A percentile compares a stretch with the other conserved stretches of the same genome.
phyloP scores from a whole-genome alignment of 2,888 invertebrate genomes.

The Dinocampus coccinellae region DNA sequence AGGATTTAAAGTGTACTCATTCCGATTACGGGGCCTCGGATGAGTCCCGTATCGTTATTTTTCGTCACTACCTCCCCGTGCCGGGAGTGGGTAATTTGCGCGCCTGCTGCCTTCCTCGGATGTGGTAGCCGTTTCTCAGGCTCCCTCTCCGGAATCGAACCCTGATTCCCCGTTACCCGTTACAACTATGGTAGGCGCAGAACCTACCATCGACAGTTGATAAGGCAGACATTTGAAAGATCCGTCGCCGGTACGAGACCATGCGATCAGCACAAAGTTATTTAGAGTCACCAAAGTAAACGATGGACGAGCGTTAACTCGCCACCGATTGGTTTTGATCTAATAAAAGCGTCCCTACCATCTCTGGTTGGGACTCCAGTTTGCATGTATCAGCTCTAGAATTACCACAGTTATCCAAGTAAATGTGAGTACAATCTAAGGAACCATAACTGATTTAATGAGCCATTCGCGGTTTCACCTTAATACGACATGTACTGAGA shows the following conservation, averaged over 20 bases:
- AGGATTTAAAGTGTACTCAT: slow-evolving; percentile 73
- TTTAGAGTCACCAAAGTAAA: slow-evolving; percentile 19
- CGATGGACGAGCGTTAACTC: slow-evolving; percentile 3
- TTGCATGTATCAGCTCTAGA: slow-evolving; percentile 79
- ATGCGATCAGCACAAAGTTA: slow-evolving; percentile 59
- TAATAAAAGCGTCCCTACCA: slow-evolving; percentile 51
- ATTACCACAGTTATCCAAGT: slow-evolving; percentile 77
- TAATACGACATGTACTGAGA: slow-evolving; percentile 73
- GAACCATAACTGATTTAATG: slow-evolving; percentile 75
- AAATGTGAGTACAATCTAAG: slow-evolving; percentile 46
- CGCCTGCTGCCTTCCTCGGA: slow-evolving; percentile 82
- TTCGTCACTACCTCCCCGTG: slow-evolving; percentile 76
- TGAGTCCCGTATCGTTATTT: slow-evolving; percentile 77
- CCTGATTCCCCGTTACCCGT: slow-evolving; percentile 81
- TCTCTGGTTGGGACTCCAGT: slow-evolving; percentile 70
- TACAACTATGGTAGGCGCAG: slow-evolving; percentile 77
- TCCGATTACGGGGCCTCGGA: slow-evolving; percentile 45
- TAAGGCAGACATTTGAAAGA: slow-evolving; percentile 79
- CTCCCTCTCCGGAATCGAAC: slow-evolving; percentile 74
- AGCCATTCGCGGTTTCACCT: slow-evolving; percentile 72
- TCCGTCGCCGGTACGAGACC: slow-evolving; percentile 71
- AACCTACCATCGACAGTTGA: slow-evolving; percentile 78
- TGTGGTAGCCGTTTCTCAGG: slow-evolving; percentile 80
- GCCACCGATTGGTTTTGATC: slow-evolving; percentile 22
- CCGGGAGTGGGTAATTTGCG: slow-evolving; percentile 77